phyloP scores from a whole-genome alignment of 1,140 invertebrate species.

The Ceratosolen fusciceps region DNA sequence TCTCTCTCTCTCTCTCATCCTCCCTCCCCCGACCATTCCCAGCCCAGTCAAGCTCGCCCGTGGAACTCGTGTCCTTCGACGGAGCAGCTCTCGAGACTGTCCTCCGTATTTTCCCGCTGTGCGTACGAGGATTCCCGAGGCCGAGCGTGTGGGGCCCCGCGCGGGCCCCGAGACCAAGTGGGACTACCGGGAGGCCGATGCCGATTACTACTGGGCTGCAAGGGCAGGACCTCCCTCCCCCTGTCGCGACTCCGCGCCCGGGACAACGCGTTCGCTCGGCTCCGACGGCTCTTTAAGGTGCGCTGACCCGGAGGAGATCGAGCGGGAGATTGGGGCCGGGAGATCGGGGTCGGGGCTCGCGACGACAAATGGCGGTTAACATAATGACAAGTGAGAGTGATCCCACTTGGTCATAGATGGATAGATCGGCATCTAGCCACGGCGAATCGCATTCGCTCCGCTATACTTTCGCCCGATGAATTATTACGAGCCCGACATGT shows the following conservation, averaged over 20 bases:
- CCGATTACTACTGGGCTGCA: neutral
- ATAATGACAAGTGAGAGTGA: neutral
- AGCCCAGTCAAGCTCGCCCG: neutral
- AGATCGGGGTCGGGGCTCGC: neutral
- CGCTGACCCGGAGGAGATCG: neutral
- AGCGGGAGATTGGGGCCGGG: slow-evolving; percentile 2
- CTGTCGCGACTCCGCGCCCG: neutral
- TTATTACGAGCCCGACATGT: too few species aligned
- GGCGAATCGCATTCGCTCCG: too few species aligned
- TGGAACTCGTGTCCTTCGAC: neutral
- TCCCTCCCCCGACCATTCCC: slow-evolving; percentile 28
- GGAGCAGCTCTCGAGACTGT: slow-evolving; percentile 10
- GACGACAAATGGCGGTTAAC: neutral
- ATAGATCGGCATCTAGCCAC: too few species aligned
- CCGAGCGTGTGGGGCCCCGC: neutral
- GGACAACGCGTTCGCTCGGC: neutral
- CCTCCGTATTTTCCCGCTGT: slow-evolving; percentile 50
- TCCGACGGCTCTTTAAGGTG: neutral
- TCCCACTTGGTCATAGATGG: too few species aligned
- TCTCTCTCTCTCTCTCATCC: slow-evolving; percentile 31
- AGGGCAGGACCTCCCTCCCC: neutral
- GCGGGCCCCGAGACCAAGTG: neutral
- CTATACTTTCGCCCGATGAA: too few species aligned
- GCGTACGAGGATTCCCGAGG: neutral
- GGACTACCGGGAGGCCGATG: slow-evolving; percentile 24